Evolutionary conservation across 2,113 vertebrate genomes (phyloP).

Genomic region (Otis tarda): DNA sequence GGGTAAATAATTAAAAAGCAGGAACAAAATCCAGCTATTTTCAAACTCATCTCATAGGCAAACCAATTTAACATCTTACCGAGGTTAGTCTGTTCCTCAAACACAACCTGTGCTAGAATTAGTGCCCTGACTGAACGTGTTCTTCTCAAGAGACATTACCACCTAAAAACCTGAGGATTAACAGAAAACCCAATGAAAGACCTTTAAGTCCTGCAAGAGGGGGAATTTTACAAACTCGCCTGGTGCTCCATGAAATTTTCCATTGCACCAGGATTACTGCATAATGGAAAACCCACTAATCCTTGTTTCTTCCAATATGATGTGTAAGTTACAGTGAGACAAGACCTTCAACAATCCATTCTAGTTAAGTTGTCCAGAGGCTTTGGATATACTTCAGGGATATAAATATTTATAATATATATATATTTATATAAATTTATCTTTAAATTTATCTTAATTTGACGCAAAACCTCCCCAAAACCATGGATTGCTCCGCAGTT

Average conservation of each 20-base stretch:
- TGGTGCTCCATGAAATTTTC: background rate
- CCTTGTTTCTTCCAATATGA: background rate
- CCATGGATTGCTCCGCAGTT: rapidly evolving
- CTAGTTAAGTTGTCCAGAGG: background rate
- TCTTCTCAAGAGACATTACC: background rate
- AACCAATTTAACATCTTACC: background rate
- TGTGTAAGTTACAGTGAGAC: background rate
- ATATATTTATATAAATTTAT: too few relatives aligned
- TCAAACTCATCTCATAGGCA: background rate
- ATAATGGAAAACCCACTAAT: background rate
- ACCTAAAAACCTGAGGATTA: background rate
- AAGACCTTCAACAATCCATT: background rate
- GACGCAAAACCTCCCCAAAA: background rate
- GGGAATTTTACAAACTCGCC: background rate
- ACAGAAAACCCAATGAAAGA: background rate
- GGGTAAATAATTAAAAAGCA: background rate
- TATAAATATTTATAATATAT: too few relatives aligned
- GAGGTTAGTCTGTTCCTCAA: background rate
- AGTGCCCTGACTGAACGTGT: background rate
- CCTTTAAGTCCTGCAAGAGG: background rate
- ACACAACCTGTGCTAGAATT: rapidly evolving
- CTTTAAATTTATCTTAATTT: background rate
- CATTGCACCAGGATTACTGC: background rate
- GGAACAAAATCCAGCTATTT: background rate
- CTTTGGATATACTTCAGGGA: background rate